phyloP scores from a whole-genome alignment of 1,140 invertebrate species.

The Drosophila sturtevanti region DNA sequence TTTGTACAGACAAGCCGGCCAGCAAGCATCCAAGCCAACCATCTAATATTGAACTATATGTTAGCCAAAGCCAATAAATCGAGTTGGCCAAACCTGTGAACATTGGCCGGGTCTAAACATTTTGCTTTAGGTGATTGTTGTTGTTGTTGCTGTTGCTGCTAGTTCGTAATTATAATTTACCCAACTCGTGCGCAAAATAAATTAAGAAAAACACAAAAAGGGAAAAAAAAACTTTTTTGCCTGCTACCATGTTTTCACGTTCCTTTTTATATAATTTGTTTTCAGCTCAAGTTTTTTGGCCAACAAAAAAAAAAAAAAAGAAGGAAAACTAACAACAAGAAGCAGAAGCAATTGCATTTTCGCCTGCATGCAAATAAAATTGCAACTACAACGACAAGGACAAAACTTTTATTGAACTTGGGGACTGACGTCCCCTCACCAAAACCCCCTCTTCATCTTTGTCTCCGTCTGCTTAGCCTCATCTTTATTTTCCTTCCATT shows the following conservation, averaged over 20 bases:
- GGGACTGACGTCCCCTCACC: conserved; percentile 49
- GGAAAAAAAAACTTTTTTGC: neutral
- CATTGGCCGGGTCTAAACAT: conserved; percentile 15
- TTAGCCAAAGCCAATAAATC: conserved; percentile 68
- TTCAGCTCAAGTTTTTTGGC: conserved; percentile 27
- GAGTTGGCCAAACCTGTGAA: conserved; percentile 38
- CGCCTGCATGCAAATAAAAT: conserved; percentile 75
- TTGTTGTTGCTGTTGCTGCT: conserved; percentile 11
- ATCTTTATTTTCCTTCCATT: neutral
- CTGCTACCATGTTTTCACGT: conserved; percentile 16
- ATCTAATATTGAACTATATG: conserved; percentile 71
- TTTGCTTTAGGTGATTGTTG: neutral
- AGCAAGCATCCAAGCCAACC: conserved; percentile 30
- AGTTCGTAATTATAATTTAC: conserved; percentile 69
- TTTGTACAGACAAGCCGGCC: conserved; percentile 41
- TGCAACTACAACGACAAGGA: conserved; percentile 60
- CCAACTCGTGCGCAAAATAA: conserved; percentile 76
- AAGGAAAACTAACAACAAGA: conserved; percentile 18
- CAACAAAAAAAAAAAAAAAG: conserved; percentile 39
- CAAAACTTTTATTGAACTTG: conserved; percentile 82
- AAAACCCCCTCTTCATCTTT: neutral
- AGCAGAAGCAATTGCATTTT: conserved; percentile 72
- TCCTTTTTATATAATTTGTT: conserved; percentile 36
- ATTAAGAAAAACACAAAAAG: conserved; percentile 74
- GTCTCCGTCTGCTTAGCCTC: neutral